Conservation (phyloP, 2,113 vertebrate species). For the Tupaia chinensis region DNA sequence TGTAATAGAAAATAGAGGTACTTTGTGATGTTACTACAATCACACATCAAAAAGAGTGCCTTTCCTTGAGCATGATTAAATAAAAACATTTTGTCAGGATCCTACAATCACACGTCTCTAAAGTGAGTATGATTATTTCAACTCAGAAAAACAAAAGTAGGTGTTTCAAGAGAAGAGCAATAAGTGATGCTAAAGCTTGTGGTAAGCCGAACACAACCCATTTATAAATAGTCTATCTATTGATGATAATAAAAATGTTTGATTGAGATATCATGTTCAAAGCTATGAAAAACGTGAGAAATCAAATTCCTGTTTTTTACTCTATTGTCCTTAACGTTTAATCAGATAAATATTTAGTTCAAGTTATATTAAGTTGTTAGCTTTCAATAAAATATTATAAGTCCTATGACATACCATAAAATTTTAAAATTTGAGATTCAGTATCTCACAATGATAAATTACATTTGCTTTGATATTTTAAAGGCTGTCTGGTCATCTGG, state of each 20-base stretch:
- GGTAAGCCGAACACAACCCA: not conserved
- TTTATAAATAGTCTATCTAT: not conserved
- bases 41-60: too few species aligned
- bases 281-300: not conserved
- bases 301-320: not conserved
- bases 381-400: not conserved
- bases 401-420: not conserved
- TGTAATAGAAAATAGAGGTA: constrained; percentile 3
- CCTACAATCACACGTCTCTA: not conserved
- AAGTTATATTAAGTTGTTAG: not conserved
- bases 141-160: not conserved
- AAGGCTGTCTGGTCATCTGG: not conserved
- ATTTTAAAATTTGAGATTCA: not conserved
- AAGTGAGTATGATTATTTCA: not conserved
- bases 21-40: too few species aligned
- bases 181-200: not conserved
- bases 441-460: not conserved
- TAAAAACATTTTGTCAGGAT: not conserved
- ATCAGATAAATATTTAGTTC: not conserved
- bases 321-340: not conserved
- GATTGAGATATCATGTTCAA: not conserved
- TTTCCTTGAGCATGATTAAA: too few species aligned
- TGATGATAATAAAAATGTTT: not conserved
- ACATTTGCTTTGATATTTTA: not conserved
- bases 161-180: constrained; percentile 17